Evolutionary conservation across 2,888 invertebrate genomes (phyloP), one percentile per base, ranked within the genome.

Genomic region (Yponomeuta malinellus): DNA sequence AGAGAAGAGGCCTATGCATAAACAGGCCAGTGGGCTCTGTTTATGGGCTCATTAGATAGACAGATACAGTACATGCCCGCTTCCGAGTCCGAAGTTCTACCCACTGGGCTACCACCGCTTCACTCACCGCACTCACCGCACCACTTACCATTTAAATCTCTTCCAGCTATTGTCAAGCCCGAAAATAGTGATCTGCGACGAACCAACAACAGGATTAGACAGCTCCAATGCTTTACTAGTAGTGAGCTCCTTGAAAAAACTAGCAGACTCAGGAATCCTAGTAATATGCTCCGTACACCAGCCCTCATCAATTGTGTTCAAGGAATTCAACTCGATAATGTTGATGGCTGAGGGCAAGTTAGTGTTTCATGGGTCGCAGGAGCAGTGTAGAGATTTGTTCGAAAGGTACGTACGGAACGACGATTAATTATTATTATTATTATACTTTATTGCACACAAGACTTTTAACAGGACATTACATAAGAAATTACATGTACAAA

Each of bases 131-230:
- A 1, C 43, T 1, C 1, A 8, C 6, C 5, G 43, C 6, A 43
- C 4, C 43, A 43, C 43, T 43, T 5, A 43, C 5, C 43, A 43
- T 0, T 43, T 6, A 1, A 43, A 43, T 43, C 6, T 43, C 6
- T 82, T 82, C 33, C 81, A 97, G 96, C 89, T 98, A 6, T 88
- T 98, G 73, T 97, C 96, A 29, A 96, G 97, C 81, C 98, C 98
- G 0, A 94, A 95, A 71, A 93, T 98, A 70, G 86, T 98, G 72
- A 97, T 98, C 81, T 97, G 98, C 81, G 98, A 98, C 81, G 98
- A 98, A 81, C 97, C 98, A 0, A 98, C 98, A 0, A 97, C 97
- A 0, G 98, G 98, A 0, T 83, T 98, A 71, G 98, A 98, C 83
- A 97, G 97, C 73, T 97, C 95, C 85, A 97, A 95, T 86, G 98